Evolutionary conservation across 2,888 invertebrate genomes (phyloP).

Genomic region (Prenolepis imparis): DNA sequence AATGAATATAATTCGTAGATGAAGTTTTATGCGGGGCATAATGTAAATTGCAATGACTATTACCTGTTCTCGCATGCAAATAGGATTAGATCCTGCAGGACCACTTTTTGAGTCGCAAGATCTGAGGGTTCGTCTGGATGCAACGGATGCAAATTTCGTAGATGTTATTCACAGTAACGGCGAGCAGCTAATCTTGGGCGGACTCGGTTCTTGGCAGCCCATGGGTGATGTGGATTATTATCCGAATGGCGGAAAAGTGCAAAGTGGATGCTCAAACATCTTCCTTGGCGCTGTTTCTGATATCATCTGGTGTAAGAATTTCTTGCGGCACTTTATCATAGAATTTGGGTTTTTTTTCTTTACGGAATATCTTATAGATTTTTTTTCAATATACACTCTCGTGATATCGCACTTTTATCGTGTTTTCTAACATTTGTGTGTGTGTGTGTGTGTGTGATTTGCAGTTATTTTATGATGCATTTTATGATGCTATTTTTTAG

Average conservation of each 20-base stretch:
- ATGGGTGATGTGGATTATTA: conserved; percentile 97
- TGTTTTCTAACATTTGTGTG: neutral
- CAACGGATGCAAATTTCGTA: conserved; percentile 94
- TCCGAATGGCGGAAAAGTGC: conserved; percentile 96
- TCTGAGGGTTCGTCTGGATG: conserved; percentile 93
- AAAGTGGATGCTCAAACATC: conserved; percentile 96
- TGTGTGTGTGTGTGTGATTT: no score
- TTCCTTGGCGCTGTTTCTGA: conserved; percentile 97
- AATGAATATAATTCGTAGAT: neutral
- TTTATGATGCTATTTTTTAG: neutral
- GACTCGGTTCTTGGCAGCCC: conserved; percentile 95
- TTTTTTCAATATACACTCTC: neutral
- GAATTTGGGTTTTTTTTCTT: neutral
- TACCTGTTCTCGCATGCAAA: neutral
- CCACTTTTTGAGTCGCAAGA: conserved; percentile 97
- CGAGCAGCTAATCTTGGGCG: conserved; percentile 96
- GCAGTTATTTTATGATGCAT: neutral
- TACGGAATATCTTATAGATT: neutral
- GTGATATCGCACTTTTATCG: neutral
- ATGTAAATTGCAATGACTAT: neutral
- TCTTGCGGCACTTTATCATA: neutral
- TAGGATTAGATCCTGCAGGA: conserved; percentile 95
- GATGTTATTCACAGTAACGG: conserved; percentile 98
- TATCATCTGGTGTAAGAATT: conserved; percentile 92
- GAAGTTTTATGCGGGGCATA: neutral